Evolutionary conservation across 2,113 vertebrate species (phyloP).

Genomic region (Nestor notabilis): DNA sequence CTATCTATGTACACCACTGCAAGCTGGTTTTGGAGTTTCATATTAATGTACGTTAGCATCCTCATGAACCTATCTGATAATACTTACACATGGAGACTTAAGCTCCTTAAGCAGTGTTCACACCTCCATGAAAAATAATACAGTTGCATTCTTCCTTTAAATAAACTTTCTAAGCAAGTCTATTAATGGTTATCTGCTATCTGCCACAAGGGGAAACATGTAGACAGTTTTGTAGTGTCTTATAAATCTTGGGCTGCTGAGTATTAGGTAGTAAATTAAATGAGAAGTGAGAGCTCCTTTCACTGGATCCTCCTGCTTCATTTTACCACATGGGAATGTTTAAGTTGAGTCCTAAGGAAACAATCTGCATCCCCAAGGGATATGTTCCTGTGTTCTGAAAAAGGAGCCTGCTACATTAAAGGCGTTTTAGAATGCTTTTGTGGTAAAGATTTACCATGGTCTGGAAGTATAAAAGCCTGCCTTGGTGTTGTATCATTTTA

Average conservation of each 20-base stretch:
- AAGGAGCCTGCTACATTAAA: background rate
- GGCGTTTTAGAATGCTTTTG: background rate
- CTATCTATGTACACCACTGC: background rate
- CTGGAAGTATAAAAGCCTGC: background rate
- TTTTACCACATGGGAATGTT: slow-evolving; percentile 38
- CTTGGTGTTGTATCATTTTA: background rate
- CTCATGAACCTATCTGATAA: slow-evolving; percentile 63
- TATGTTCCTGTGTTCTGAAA: background rate
- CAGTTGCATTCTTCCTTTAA: slow-evolving; percentile 61
- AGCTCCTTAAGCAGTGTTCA: slow-evolving; percentile 71
- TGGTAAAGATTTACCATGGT: background rate
- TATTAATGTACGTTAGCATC: slow-evolving; percentile 57
- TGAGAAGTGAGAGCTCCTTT: slow-evolving; percentile 33
- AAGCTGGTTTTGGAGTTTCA: slow-evolving; percentile 40
- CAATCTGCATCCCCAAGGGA: slow-evolving; percentile 18
- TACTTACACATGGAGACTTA: slow-evolving; percentile 36
- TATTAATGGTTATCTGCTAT: slow-evolving; percentile 68
- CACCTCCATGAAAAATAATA: slow-evolving; percentile 67
- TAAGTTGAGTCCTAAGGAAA: slow-evolving; percentile 42
- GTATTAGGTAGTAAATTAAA: slow-evolving; percentile 62
- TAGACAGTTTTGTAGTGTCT: slow-evolving; percentile 47
- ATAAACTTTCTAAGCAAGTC: slow-evolving; percentile 69
- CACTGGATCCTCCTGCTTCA: slow-evolving; percentile 36
- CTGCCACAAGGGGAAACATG: slow-evolving; percentile 67
- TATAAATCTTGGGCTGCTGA: slow-evolving; percentile 56